Percentiles rank a stretch among this genome's conserved stretches.
Conservation (phyloP, 2,113 vertebrate species). For the Rhegmatorhina hoffmannsi region DNA sequence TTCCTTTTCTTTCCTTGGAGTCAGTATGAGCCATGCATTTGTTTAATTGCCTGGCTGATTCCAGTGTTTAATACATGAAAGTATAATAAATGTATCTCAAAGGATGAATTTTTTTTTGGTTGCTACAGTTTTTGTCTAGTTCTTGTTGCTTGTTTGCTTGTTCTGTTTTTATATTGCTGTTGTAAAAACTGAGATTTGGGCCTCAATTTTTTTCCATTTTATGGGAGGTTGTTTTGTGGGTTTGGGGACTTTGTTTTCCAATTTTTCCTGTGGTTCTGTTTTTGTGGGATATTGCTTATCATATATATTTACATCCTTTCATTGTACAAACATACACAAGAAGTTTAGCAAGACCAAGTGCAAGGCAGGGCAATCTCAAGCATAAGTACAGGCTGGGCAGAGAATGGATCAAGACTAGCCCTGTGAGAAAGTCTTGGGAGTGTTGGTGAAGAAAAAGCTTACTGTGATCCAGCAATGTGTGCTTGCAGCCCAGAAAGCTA, state of each 20-base stretch:
- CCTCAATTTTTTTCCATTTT: not conserved
- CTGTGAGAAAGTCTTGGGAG: not conserved
- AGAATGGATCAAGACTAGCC: not conserved
- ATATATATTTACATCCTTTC: not conserved
- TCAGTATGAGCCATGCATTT: not conserved
- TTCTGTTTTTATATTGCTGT: not conserved
- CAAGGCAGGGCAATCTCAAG: not conserved
- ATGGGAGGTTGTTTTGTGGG: not conserved
- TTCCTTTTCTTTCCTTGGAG: not conserved
- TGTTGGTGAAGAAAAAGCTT: not conserved
- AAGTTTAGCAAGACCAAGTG: not conserved
- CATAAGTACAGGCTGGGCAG: not conserved
- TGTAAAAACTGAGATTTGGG: not conserved
- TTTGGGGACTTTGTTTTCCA: not conserved
- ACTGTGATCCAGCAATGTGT: accelerated
- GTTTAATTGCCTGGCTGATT: not conserved
- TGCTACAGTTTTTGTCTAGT: not conserved
- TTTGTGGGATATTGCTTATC: not conserved
- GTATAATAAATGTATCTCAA: not conserved
- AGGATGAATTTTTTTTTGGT: not conserved
- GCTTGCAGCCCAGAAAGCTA: not conserved
- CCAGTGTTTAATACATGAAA: not conserved
- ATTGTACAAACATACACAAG: not conserved
- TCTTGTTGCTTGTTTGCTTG: not conserved
- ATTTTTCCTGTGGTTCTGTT: not conserved